Evolutionary conservation across 2,113 vertebrate species (phyloP).

Genomic region (Thunnus thynnus): DNA sequence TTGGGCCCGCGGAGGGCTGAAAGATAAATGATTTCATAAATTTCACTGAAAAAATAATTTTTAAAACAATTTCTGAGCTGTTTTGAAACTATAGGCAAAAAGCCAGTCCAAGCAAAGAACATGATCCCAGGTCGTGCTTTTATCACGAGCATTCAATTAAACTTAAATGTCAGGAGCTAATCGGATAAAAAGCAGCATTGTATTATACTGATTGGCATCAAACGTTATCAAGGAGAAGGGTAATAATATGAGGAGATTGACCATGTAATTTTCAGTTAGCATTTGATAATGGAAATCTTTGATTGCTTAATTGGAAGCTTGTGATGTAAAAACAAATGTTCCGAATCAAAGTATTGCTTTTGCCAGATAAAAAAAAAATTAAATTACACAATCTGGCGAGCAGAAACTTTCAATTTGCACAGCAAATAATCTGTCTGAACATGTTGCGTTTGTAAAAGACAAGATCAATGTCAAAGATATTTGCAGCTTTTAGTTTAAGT

Average conservation of each 20-base stretch:
- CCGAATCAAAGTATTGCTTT: not conserved
- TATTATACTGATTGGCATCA: slow-evolving; percentile 28
- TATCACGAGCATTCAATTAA: slow-evolving; percentile 34
- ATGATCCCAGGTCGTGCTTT: not conserved
- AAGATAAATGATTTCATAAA: slow-evolving; percentile 17
- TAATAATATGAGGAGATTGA: slow-evolving; percentile 23
- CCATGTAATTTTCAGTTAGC: slow-evolving; percentile 14
- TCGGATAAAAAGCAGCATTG: slow-evolving; percentile 32
- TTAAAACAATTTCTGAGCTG: slow-evolving; percentile 2
- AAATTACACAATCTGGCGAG: not conserved
- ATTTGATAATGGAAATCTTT: slow-evolving; percentile 43
- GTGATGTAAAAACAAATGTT: slow-evolving; percentile 5
- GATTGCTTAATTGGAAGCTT: slow-evolving; percentile 46
- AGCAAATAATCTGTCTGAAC: not conserved
- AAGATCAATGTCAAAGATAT: not conserved
- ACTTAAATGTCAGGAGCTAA: slow-evolving; percentile 59
- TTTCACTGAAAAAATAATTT: not conserved
- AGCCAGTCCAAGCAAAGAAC: not conserved
- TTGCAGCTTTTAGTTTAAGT: not conserved
- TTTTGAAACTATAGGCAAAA: slow-evolving; percentile 7
- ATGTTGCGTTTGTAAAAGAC: not conserved
- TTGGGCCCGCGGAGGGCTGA: not conserved
- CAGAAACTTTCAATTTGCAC: slow-evolving; percentile 14
- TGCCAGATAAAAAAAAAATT: not conserved
- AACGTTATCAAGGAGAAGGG: slow-evolving; percentile 32